Percentiles rank a stretch among this genome's conserved stretches.
These are phyloP conservation scores for Ochropleura leucogaster DNA, from an alignment of 2,888 invertebrate genomes.

Conservation along the genomic window DNA sequence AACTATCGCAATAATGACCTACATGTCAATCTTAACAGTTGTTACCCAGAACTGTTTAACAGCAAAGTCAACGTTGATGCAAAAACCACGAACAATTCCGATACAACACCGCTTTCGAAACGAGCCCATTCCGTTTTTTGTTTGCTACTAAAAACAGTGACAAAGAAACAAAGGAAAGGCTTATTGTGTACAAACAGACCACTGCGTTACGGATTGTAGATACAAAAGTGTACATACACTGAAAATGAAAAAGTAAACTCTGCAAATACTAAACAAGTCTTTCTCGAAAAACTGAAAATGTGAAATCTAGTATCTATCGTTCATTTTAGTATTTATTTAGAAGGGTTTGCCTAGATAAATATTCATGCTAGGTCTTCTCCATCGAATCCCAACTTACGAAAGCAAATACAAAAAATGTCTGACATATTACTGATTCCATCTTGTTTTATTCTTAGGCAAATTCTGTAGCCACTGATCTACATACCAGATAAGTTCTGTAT, in stretches of 20 bases:
- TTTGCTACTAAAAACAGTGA: slow-evolving; percentile 55
- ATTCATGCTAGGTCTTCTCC: not conserved
- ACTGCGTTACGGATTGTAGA: slow-evolving; percentile 23
- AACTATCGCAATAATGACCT: not conserved
- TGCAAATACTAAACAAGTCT: not conserved
- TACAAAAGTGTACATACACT: slow-evolving; percentile 30
- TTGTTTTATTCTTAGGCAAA: not conserved
- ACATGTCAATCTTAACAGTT: not conserved
- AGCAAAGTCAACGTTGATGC: not conserved
- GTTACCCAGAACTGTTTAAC: not conserved
- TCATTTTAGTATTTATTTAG: not conserved
- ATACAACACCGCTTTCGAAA: slow-evolving; percentile 57
- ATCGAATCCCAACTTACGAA: not conserved
- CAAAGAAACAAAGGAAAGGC: slow-evolving; percentile 58
- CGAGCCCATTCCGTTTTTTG: slow-evolving; percentile 41
- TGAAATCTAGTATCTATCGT: too few relatives aligned
- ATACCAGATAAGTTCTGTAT: slow-evolving; percentile 39
- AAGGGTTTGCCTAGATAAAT: not conserved
- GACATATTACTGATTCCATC: not conserved
- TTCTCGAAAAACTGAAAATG: slow-evolving; percentile 11
- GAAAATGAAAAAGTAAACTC: slow-evolving; percentile 20
- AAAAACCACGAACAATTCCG: slow-evolving; percentile 17
- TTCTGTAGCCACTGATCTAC: slow-evolving; percentile 10
- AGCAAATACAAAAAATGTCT: not conserved
- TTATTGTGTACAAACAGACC: slow-evolving; percentile 48